phyloP scores from a whole-genome alignment of 2,113 vertebrate genomes.

The Anseranas semipalmata region DNA sequence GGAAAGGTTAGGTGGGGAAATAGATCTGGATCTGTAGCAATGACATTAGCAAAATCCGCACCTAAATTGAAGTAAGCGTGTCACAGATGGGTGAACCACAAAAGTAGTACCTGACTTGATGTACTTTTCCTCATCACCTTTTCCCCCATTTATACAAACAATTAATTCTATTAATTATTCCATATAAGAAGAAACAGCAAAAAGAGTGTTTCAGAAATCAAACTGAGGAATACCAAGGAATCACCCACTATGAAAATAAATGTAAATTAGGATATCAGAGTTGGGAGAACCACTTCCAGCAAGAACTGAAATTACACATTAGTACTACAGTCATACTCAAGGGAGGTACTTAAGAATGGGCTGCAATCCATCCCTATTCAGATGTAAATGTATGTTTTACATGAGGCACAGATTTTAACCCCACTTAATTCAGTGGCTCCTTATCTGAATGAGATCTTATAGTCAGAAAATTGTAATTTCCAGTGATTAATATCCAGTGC shows the following conservation, averaged over 20 bases:
- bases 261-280: background rate
- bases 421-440: background rate
- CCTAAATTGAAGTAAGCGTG: background rate
- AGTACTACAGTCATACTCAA: background rate
- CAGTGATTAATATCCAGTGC: background rate
- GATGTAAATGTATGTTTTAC: background rate
- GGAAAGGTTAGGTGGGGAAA: background rate
- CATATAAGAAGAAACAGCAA: background rate
- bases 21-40: background rate
- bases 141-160: background rate
- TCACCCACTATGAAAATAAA: background rate
- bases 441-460: background rate
- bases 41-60: background rate
- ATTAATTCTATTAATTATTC: background rate
- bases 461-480: background rate
- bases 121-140: background rate
- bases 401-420: background rate
- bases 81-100: background rate
- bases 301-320: background rate
- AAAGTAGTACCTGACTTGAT: background rate
- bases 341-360: background rate
- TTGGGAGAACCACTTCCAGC: background rate
- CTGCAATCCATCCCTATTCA: background rate
- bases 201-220: background rate
- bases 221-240: background rate